Percentiles rank a stretch among this genome's conserved stretches.
These are phyloP conservation scores for Mycetomoellerius zeteki DNA, from an alignment of 1,140 invertebrate genomes.

Conservation along the genomic window DNA sequence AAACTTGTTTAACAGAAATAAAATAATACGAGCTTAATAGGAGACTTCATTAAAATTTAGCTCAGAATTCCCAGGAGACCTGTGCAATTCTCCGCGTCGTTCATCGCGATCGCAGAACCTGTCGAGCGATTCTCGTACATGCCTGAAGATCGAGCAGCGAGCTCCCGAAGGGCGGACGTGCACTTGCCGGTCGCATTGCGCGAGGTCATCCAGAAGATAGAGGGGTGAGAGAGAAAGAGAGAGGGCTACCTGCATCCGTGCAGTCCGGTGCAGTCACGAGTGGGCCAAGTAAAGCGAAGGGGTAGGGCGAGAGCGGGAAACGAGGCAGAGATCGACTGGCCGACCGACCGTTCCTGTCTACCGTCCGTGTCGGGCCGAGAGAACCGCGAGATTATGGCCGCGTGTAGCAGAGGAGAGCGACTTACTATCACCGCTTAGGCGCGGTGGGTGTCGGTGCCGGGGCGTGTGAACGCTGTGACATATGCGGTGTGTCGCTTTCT, in stretches of 20 bases:
- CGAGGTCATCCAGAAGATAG: conserved; percentile 67
- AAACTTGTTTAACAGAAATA: background rate
- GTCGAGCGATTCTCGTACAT: conserved; percentile 45
- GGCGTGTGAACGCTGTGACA: conserved; percentile 87
- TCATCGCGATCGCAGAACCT: conserved; percentile 30
- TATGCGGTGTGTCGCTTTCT: conserved; percentile 86
- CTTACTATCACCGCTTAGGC: conserved; percentile 77
- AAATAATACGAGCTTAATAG: background rate
- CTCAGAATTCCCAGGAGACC: background rate
- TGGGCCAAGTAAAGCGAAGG: conserved; percentile 20
- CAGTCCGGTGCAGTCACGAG: conserved; percentile 70
- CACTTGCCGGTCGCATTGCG: conserved; percentile 70
- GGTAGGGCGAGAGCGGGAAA: conserved; percentile 50
- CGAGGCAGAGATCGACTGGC: conserved; percentile 64
- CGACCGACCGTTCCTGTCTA: conserved; percentile 47
- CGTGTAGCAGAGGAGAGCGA: conserved; percentile 50
- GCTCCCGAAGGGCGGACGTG: conserved; percentile 60
- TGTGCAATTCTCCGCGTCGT: background rate
- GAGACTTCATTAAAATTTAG: conserved; percentile 15
- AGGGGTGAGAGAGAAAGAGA: conserved; percentile 15
- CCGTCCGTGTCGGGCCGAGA: conserved; percentile 28
- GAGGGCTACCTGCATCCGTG: conserved; percentile 72
- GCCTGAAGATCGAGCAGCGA: conserved; percentile 38
- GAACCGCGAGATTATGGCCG: conserved; percentile 57
- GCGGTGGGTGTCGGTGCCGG: conserved; percentile 82